Evolutionary conservation across 2,113 vertebrate genomes (phyloP).

Genomic region (Archilochus colubris): DNA sequence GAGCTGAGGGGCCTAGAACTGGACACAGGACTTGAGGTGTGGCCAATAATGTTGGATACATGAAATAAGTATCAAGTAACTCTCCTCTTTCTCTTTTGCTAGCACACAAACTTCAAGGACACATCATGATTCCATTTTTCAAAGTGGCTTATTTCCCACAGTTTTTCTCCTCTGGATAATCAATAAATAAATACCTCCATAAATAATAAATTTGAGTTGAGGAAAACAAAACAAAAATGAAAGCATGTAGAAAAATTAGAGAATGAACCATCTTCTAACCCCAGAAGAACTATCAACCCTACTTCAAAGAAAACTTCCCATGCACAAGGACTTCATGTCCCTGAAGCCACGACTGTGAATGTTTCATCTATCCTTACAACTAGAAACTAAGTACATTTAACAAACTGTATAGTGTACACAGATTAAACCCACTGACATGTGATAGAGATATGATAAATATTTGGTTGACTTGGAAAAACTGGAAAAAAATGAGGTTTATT

Average conservation of each 20-base stretch:
- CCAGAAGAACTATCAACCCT: not conserved
- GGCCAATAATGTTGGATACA: not conserved
- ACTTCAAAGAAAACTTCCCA: not conserved
- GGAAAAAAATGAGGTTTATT: not conserved
- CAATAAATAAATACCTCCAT: constrained; percentile 8
- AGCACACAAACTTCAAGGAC: not conserved
- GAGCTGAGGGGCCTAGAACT: too few species aligned
- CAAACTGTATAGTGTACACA: not conserved
- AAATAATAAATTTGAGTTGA: constrained; percentile 33
- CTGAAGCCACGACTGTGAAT: not conserved
- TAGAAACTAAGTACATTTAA: not conserved
- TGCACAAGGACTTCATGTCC: not conserved
- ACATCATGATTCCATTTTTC: not conserved
- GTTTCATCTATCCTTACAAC: not conserved
- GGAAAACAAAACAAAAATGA: not conserved
- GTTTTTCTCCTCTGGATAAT: not conserved
- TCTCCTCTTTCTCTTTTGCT: not conserved
- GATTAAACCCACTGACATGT: not conserved
- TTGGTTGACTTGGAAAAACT: not conserved
- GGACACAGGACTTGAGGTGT: too few species aligned
- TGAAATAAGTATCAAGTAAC: not conserved
- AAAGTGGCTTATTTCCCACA: not conserved
- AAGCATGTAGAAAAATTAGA: not conserved
- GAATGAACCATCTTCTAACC: not conserved
- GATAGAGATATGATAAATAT: not conserved